Base-by-base conservation (phyloP, 2,113 vertebrate genomes). In the Phrynosoma platyrhinos region DNA sequence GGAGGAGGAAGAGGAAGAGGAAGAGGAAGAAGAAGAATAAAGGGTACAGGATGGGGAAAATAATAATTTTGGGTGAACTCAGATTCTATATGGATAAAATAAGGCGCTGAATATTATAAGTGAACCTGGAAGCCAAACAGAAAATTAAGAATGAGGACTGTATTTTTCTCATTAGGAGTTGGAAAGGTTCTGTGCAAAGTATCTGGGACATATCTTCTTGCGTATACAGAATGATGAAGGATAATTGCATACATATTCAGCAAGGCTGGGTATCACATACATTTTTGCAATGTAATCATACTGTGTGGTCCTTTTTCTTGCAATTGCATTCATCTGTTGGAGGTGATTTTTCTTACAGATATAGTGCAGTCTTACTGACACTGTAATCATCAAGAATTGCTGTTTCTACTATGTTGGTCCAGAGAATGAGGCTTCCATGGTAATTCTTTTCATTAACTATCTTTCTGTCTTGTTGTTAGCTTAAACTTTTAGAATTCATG, bases 221-320 rank as follows among this genome's bases (percentile, higher is more conserved):
- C 47, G 5, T 71, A 79, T 79, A 79, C 66, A 55, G n/a, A 71
- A 32, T 53, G 76, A 79, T 55, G 76, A 71, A 1, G 42, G 85
- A 79, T 86, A 86, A 86, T 86, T 86, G 85, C 85, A 53, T 86
- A 78, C 84, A 68, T 68, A 79, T 86, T 86, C 58, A 71, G 64
- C 30, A 86, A 75, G 72, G 14, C 32, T 14, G 32, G 72, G 18
- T 16, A 36, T 75, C 32, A 40, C 16, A 71, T 75, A 36, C 32
- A 20, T 75, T 75, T 74, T 75, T 36, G 72, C n/a, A 40, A 40
- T 18, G 18, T 36, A 36, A 20, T 75, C 72, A 75, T 75, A 18
- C 32, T 75, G 72, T 32, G 72, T 75, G 72, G 72, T n/a, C 32
- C 32, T 40, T 23, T 30, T 30, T 14, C 68, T 71, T 71, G 10